phyloP scores from a whole-genome alignment of 2,113 vertebrate genomes.

The Cairina moschata region DNA sequence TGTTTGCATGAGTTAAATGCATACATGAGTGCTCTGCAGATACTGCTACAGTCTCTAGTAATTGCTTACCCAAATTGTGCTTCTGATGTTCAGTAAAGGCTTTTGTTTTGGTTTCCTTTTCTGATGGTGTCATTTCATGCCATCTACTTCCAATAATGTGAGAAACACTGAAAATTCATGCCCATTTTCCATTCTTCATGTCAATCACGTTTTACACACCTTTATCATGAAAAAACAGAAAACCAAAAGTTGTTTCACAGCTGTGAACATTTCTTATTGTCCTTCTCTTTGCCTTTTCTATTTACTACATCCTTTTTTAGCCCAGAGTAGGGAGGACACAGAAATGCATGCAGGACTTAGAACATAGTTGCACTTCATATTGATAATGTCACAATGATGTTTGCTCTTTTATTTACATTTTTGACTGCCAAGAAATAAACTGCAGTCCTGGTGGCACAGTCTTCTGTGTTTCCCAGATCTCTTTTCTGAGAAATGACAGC shows the following conservation, averaged over 20 bases:
- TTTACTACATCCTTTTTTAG: neutral
- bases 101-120: neutral
- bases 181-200: neutral
- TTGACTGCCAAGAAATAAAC: neutral
- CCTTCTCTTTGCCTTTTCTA: neutral
- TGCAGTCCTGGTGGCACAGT: neutral
- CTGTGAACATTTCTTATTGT: neutral
- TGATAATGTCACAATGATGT: neutral
- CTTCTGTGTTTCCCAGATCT: neutral
- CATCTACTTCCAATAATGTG: neutral
- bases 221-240: neutral
- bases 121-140: neutral
- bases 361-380: neutral
- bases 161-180: neutral
- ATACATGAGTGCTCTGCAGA: rapidly evolving
- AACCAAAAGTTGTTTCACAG: neutral
- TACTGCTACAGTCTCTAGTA: neutral
- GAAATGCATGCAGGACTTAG: neutral
- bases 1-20: neutral
- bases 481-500: neutral
- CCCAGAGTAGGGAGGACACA: neutral
- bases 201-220: neutral
- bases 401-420: neutral
- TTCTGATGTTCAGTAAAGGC: neutral
- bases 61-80: neutral